Evolutionary conservation across 2,113 vertebrate genomes (phyloP), one percentile per base, ranked within the genome.

Genomic region (Puntigrus tetrazona): DNA sequence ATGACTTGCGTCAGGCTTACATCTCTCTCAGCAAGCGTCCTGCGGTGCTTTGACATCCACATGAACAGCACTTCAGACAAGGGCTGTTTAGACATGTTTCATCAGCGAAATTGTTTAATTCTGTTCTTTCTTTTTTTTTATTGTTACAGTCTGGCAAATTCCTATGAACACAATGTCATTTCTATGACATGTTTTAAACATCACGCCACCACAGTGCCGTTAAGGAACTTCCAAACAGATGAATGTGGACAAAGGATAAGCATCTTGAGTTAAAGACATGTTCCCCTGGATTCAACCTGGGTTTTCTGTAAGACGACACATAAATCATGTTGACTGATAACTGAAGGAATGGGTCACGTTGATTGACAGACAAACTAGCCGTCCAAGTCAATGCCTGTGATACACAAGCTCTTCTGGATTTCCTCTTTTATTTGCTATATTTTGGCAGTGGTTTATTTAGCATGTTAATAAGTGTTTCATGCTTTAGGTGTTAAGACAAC

Each of bases 61-160:
- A 69, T 69, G 65, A 69, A 38, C 65, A 38, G 34, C 65, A 69
- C 65, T 69, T 20, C 65, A 69, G 34, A 69, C 22, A 36, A n/a
- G 65, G 34, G 18, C 20, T 38, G 34, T 69, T 69, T 2, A 38
- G 18, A 11, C 16, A 67, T 38, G 65, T 27, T 47, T 11, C 6
- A 1, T 45, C 38, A 25, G n/a, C 3, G 2, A 41, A 43, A 27
- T 27, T 16, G 38, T 73, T 31, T 45, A 18, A 9, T 50, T 50
- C 43, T 65, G 3, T 5, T 13, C 13, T 47, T 50, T 47, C 18
- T 13, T 45, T 47, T 50, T 47, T 50, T 18, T 50, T 50, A 16
- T 50, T 50, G 14, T 16, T 14, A 50, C 8, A 16, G 45, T 50
- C 45, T 50, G 45, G 18, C 45, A 2, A 13, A 27, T 25, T 25